Conservation (phyloP, 2,113 vertebrate species). For the Hirundichthys speculiger region DNA sequence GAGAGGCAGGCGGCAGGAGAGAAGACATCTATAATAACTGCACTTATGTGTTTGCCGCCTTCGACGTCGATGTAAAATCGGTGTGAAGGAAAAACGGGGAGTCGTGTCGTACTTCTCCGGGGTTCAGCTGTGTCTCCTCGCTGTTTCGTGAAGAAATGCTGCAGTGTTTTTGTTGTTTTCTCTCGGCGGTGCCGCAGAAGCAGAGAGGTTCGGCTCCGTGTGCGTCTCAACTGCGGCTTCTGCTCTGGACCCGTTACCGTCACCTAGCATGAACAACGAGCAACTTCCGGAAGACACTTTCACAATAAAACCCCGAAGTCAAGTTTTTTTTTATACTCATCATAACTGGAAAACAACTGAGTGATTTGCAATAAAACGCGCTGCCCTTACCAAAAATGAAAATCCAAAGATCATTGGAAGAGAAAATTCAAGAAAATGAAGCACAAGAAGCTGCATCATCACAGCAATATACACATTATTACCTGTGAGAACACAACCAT, state of each 20-base stretch:
- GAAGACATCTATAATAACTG: slow-evolving; percentile 26
- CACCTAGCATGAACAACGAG: fast-evolving
- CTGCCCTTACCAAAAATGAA: too few species aligned
- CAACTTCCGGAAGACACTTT: neutral
- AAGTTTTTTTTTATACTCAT: too few species aligned
- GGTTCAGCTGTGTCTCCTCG: neutral
- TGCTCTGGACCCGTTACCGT: slow-evolving; percentile 29
- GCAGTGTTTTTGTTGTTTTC: neutral
- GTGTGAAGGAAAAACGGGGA: neutral
- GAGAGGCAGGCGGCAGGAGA: slow-evolving; percentile 13
- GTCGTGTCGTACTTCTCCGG: slow-evolving; percentile 51
- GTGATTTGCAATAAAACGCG: too few species aligned
- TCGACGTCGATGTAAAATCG: slow-evolving; percentile 2
- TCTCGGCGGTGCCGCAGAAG: slow-evolving; percentile 36
- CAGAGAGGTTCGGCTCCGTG: slow-evolving; percentile 23
- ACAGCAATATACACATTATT: too few species aligned
- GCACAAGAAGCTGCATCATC: too few species aligned
- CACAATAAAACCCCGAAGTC: slow-evolving; percentile 57
- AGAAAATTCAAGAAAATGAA: too few species aligned
- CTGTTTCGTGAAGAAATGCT: slow-evolving; percentile 24
- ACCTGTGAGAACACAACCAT: too few species aligned
- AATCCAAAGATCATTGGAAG: too few species aligned
- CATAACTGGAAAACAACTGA: too few species aligned
- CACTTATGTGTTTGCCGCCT: slow-evolving; percentile 35
- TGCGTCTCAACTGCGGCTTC: slow-evolving; percentile 49